Conservation (phyloP, 2,113 vertebrate genomes). For the Phoenicopterus ruber region DNA sequence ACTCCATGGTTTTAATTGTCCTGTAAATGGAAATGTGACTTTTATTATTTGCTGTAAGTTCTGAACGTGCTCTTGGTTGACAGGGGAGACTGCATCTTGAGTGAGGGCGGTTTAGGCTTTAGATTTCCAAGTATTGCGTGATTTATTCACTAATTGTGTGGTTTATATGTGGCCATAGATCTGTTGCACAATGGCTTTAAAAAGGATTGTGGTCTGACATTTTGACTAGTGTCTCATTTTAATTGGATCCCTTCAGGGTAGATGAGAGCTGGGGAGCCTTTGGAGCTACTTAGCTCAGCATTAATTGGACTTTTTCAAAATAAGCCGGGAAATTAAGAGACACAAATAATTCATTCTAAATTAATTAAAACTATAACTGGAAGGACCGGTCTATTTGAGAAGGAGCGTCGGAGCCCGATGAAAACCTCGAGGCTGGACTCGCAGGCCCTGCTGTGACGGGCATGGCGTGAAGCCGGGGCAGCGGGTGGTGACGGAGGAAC, state of each 20-base stretch:
- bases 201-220: not conserved
- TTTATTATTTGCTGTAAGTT: not conserved
- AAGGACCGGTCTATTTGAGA: not conserved
- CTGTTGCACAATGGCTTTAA: not conserved
- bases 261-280: not conserved
- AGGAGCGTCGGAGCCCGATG: fast-evolving
- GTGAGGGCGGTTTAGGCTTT: not conserved
- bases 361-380: not conserved
- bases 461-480: not conserved
- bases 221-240: conserved; percentile 2
- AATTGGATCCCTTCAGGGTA: not conserved
- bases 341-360: not conserved
- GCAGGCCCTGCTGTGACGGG: not conserved
- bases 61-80: not conserved
- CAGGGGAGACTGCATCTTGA: not conserved
- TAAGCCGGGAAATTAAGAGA: not conserved
- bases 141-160: not conserved
- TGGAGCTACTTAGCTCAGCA: not conserved
- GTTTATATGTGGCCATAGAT: not conserved
- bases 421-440: not conserved
- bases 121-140: not conserved
- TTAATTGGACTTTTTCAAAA: not conserved
- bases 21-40: not conserved
- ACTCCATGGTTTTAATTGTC: not conserved
- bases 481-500: not conserved